These are phyloP conservation scores for Nerophis ophidion DNA, from an alignment of 2,113 vertebrate species.

Conservation along the genomic window DNA sequence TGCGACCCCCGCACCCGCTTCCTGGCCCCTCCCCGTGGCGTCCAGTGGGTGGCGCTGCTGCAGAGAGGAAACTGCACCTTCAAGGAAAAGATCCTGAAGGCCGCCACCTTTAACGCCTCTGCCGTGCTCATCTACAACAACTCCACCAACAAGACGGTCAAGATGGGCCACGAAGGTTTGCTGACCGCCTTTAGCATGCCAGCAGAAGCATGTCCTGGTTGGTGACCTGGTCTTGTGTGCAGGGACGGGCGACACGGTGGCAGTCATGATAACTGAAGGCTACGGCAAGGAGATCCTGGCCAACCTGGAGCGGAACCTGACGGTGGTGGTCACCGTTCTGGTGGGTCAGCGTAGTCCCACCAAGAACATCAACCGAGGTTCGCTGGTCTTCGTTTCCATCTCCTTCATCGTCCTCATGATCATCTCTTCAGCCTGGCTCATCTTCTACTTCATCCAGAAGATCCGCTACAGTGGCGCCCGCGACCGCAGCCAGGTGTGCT, in stretches of 20 bases:
- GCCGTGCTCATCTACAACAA: constrained; percentile 97
- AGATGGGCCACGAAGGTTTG: constrained; percentile 94
- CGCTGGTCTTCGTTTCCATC: constrained; percentile 95
- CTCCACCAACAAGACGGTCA: constrained; percentile 86
- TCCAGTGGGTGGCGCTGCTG: constrained; percentile 93
- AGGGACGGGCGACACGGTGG: constrained; percentile 95
- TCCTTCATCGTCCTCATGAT: constrained; percentile 98
- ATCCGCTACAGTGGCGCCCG: constrained; percentile 88
- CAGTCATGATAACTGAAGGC: constrained; percentile 93
- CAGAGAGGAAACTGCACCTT: constrained; percentile 97
- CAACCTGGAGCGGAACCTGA: constrained; percentile 89
- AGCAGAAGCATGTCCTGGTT: background rate
- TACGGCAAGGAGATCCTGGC: constrained; percentile 91
- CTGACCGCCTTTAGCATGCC: background rate
- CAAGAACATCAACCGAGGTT: constrained; percentile 87
- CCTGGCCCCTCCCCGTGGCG: constrained; percentile 81
- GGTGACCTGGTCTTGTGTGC: background rate
- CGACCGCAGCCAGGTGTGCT: constrained; percentile 87
- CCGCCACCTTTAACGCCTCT: constrained; percentile 85
- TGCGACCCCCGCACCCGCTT: constrained; percentile 90
- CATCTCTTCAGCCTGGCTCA: constrained; percentile 95
- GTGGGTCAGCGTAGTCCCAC: constrained; percentile 80
- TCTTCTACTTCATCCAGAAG: constrained; percentile 99
- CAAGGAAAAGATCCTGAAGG: constrained; percentile 92
- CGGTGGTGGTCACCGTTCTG: constrained; percentile 85